Conservation (phyloP, 2,888 invertebrate species). For the Diaphora mendica region DNA sequence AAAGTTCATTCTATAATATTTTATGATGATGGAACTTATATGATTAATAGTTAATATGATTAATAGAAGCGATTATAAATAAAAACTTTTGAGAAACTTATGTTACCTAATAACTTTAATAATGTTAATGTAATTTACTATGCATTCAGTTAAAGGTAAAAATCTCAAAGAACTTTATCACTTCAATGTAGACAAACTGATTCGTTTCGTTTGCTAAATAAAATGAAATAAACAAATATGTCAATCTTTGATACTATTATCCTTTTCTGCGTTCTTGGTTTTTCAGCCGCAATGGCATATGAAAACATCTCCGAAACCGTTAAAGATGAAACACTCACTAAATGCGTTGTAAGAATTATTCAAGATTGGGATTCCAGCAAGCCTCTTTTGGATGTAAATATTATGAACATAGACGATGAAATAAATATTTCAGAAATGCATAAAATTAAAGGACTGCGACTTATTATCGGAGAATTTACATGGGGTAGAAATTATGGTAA, state of each 20-base stretch:
- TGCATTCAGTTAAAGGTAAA: too few species aligned
- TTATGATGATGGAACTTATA: too few species aligned
- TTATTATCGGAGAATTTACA: constrained; percentile 46
- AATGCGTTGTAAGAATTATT: constrained; percentile 48
- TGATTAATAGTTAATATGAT: too few species aligned
- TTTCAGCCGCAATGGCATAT: not conserved
- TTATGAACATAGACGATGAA: constrained; percentile 49
- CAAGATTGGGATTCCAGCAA: constrained; percentile 29
- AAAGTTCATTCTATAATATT: too few species aligned
- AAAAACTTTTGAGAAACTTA: too few species aligned
- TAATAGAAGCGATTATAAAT: too few species aligned
- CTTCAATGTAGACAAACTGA: too few species aligned
- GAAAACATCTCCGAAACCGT: not conserved
- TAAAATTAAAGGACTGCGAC: constrained; percentile 38
- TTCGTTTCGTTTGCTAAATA: too few species aligned
- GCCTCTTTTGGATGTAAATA: constrained; percentile 43
- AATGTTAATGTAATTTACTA: too few species aligned
- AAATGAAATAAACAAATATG: too few species aligned
- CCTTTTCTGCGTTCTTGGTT: not conserved
- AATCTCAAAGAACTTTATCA: too few species aligned
- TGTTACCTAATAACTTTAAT: too few species aligned
- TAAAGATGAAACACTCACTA: constrained; percentile 16
- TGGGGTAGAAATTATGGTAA: constrained; percentile 40
- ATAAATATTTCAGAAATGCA: constrained; percentile 45
- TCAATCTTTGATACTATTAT: not conserved